Conservation (phyloP, 53 echinoderm and acorn worm species). For the Pentamera pediparva region DNA sequence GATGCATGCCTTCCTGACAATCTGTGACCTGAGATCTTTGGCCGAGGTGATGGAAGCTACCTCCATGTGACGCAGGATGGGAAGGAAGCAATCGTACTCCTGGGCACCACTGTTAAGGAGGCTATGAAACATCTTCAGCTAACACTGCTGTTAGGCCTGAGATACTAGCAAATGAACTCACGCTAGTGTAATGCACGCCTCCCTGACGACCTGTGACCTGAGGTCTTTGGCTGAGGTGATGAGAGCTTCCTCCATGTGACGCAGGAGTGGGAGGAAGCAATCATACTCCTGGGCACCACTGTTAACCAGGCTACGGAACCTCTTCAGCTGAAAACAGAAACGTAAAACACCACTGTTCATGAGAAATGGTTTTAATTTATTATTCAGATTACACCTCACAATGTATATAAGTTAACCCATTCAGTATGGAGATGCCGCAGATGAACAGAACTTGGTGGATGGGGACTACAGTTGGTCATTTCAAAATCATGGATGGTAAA, state of each 20-base stretch:
- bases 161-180: too few species aligned
- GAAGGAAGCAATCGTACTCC: constrained; percentile 79
- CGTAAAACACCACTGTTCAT: neutral
- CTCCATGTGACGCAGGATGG: constrained; percentile 61
- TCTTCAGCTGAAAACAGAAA: constrained; percentile 9
- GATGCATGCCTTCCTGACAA: constrained; percentile 84
- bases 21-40: constrained; percentile 92
- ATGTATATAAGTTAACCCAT: too few species aligned
- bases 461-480: too few species aligned
- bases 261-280: constrained; percentile 61
- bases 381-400: too few species aligned
- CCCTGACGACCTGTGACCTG: constrained; percentile 81
- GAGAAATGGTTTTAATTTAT: too few species aligned
- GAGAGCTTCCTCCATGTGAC: constrained; percentile 72
- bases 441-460: too few species aligned
- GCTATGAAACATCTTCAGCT: constrained; percentile 25
- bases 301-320: constrained; percentile 45
- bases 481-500: too few species aligned
- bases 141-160: too few species aligned
- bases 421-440: too few species aligned
- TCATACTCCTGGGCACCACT: constrained; percentile 83
- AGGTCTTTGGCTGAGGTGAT: constrained; percentile 85
- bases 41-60: constrained; percentile 68
- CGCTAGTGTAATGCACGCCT: constrained; percentile 87
- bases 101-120: constrained; percentile 70